Conservation (phyloP, 2,113 vertebrate genomes). For the Pholis gunnellus region DNA sequence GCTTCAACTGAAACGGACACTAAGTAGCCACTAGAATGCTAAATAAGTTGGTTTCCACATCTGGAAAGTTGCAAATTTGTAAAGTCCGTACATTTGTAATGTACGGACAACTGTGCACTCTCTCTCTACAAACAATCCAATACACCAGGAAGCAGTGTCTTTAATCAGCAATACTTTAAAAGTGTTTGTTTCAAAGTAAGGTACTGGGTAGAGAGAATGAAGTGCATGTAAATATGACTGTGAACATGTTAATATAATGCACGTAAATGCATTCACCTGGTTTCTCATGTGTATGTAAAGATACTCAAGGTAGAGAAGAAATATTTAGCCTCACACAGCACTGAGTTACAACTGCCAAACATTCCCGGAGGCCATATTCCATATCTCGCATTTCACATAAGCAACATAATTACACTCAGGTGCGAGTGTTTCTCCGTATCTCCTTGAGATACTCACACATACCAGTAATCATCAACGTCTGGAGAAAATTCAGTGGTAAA, state of each 20-base stretch:
- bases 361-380: not conserved
- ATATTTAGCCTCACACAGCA: not conserved
- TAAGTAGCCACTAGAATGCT: too few relatives aligned
- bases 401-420: not conserved
- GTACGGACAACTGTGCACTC: not conserved
- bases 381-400: not conserved
- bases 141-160: not conserved
- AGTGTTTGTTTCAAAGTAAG: too few relatives aligned
- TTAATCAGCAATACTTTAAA: not conserved
- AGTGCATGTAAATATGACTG: too few relatives aligned
- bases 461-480: not conserved
- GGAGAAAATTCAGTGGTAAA: not conserved
- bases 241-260: not conserved
- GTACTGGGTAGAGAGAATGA: too few relatives aligned
- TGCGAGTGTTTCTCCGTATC: not conserved
- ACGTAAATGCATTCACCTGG: not conserved
- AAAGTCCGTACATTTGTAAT: not conserved
- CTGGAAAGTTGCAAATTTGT: too few relatives aligned
- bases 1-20: too few relatives aligned
- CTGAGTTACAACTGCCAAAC: not conserved
- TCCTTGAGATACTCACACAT: not conserved
- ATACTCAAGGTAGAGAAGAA: not conserved
- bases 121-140: not conserved
- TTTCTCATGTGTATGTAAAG: too few relatives aligned
- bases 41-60: too few relatives aligned